Conservation (phyloP, 2,888 invertebrate genomes). For the Tupiocoris notatus region DNA sequence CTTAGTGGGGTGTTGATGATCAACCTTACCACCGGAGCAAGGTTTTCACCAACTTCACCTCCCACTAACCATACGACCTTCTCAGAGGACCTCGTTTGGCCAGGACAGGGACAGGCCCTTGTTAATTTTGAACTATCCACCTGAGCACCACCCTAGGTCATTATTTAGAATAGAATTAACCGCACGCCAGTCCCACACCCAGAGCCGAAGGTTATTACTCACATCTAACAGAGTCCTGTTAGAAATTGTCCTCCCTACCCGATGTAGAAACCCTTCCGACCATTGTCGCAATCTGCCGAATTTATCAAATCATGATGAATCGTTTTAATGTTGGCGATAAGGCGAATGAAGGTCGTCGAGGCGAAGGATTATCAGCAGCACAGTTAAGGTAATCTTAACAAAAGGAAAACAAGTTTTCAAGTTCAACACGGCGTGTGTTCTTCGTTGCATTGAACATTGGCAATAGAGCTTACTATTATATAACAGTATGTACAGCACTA, state of each 20-base stretch:
- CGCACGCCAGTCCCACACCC: constrained; percentile 10
- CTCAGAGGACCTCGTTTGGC: not conserved
- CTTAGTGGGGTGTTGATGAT: not conserved
- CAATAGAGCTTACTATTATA: no score
- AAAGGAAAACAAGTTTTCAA: no score
- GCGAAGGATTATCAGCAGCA: no score
- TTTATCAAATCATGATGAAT: no score
- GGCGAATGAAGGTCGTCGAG: no score
- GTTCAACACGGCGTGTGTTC: no score
- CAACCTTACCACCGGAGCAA: not conserved
- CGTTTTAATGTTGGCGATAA: no score
- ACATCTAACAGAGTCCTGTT: not conserved
- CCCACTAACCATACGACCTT: not conserved
- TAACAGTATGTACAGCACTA: no score
- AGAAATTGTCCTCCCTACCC: not conserved
- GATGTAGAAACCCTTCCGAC: not conserved
- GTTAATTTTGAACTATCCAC: constrained; percentile 34
- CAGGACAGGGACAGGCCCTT: constrained; percentile 24
- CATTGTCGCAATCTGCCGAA: not conserved
- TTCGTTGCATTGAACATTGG: no score
- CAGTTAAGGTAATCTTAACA: no score
- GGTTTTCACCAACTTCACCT: not conserved
- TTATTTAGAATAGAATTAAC: constrained; percentile 32
- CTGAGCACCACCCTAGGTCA: not conserved
- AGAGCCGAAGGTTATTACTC: not conserved